These are phyloP conservation scores for Bubo blakistoni DNA, from an alignment of 2,113 vertebrate species.

Conservation along the genomic window DNA sequence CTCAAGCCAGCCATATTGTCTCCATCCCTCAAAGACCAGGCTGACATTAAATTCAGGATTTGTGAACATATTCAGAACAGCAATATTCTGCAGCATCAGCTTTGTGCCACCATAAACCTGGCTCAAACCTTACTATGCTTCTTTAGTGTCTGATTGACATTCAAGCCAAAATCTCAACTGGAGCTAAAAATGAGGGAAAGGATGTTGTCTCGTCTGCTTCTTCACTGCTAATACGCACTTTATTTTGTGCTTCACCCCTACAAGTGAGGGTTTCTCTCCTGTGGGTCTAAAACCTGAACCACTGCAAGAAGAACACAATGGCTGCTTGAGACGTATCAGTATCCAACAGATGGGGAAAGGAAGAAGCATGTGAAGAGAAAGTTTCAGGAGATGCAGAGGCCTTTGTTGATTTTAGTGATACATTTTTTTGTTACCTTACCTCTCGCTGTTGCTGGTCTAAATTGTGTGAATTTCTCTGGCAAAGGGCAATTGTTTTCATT, in stretches of 20 bases:
- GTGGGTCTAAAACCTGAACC: neutral
- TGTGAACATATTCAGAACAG: neutral
- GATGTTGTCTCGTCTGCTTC: neutral
- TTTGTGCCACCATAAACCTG: neutral
- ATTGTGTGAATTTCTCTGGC: slow-evolving; percentile 86
- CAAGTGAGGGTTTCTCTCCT: neutral
- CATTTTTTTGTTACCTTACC: slow-evolving; percentile 69
- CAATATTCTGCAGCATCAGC: neutral
- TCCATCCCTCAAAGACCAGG: neutral
- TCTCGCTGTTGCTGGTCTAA: slow-evolving; percentile 89
- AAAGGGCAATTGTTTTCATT: slow-evolving; percentile 84
- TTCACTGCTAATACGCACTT: neutral
- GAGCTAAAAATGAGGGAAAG: neutral
- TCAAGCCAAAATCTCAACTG: neutral
- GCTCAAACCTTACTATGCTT: neutral
- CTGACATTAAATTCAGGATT: neutral
- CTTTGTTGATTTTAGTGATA: neutral
- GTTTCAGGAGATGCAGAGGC: neutral
- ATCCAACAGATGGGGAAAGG: neutral
- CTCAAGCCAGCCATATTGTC: neutral
- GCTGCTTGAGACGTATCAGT: neutral
- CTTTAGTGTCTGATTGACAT: neutral
- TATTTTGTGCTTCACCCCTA: neutral
- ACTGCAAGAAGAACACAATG: neutral
- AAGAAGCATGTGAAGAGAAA: neutral